A percentile compares a stretch with the other conserved stretches of the same genome.
phyloP scores from a whole-genome alignment of 2,888 invertebrate species.

The Synanthedon tipuliformis region DNA sequence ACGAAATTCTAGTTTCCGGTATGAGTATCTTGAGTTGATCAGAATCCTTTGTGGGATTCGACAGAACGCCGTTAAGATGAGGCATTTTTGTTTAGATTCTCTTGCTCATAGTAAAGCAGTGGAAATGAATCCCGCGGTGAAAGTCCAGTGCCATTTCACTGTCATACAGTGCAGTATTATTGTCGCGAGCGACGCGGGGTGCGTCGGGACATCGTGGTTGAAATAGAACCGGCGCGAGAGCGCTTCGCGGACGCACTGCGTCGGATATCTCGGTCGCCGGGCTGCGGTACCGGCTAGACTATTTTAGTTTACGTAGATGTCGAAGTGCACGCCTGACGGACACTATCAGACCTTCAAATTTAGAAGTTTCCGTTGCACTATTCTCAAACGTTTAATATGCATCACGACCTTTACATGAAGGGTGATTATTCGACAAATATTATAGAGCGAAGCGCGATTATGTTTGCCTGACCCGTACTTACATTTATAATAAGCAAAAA shows the following conservation, averaged over 20 bases:
- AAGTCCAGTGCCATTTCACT: conserved; percentile 63
- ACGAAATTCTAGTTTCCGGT: conserved; percentile 31
- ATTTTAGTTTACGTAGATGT: conserved; percentile 68
- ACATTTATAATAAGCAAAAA: no score
- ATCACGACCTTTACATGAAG: no score
- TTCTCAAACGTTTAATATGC: no score
- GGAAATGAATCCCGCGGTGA: conserved; percentile 54
- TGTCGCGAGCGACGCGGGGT: conserved; percentile 50
- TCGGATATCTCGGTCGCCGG: conserved; percentile 66
- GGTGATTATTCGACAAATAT: no score
- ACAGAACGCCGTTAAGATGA: conserved; percentile 27
- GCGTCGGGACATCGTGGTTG: conserved; percentile 50
- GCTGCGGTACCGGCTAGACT: conserved; percentile 54
- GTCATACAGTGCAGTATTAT: conserved; percentile 45
- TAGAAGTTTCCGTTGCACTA: neutral
- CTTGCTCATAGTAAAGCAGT: conserved; percentile 51
- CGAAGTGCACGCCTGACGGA: conserved; percentile 59
- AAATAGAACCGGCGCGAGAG: conserved; percentile 68
- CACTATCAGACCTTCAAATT: conserved; percentile 52
- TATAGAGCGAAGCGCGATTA: no score
- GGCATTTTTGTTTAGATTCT: conserved; percentile 46
- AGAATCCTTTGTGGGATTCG: conserved; percentile 11
- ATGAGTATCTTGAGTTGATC: conserved; percentile 42
- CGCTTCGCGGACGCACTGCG: conserved; percentile 62
- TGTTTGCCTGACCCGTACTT: no score